Evolutionary conservation across 2,888 invertebrate species (phyloP).

Genomic region (Andrena hattorfiana): DNA sequence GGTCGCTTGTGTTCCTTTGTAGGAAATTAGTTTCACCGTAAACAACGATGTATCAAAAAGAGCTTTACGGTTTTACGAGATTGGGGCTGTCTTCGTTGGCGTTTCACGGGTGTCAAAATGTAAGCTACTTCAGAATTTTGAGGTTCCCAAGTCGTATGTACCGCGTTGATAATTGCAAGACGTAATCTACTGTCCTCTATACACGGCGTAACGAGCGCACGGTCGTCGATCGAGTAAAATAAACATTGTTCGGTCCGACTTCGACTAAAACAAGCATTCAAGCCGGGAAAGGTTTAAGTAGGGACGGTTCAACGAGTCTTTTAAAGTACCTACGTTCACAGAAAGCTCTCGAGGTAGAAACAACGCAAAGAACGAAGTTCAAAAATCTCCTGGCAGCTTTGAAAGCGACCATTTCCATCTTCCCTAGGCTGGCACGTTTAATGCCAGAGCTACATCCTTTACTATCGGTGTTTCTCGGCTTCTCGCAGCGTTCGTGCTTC

Average conservation of each 20-base stretch:
- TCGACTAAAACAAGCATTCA: neutral
- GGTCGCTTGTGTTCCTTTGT: too few species aligned
- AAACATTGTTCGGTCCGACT: neutral
- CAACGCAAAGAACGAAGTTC: conserved; percentile 39
- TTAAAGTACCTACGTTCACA: conserved; percentile 1
- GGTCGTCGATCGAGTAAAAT: neutral
- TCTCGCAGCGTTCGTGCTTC: conserved; percentile 47
- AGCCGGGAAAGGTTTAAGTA: neutral
- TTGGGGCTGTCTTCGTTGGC: neutral
- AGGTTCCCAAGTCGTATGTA: neutral
- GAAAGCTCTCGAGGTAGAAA: neutral
- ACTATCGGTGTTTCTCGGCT: conserved; percentile 42
- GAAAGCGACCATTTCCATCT: conserved; percentile 44
- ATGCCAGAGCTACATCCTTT: conserved; percentile 40
- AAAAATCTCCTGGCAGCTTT: conserved; percentile 43
- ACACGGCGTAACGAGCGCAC: neutral
- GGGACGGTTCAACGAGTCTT: neutral
- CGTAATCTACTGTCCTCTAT: neutral
- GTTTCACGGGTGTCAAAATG: neutral
- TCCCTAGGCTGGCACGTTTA: conserved; percentile 33
- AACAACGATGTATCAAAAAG: neutral
- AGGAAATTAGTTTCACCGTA: too few species aligned
- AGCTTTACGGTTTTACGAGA: neutral
- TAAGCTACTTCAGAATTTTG: neutral
- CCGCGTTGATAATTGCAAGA: neutral